Percentiles rank a stretch among this genome's conserved stretches.
Conservation (phyloP, 2,797 vertebrate species). For the Lacerta viridis region DNA sequence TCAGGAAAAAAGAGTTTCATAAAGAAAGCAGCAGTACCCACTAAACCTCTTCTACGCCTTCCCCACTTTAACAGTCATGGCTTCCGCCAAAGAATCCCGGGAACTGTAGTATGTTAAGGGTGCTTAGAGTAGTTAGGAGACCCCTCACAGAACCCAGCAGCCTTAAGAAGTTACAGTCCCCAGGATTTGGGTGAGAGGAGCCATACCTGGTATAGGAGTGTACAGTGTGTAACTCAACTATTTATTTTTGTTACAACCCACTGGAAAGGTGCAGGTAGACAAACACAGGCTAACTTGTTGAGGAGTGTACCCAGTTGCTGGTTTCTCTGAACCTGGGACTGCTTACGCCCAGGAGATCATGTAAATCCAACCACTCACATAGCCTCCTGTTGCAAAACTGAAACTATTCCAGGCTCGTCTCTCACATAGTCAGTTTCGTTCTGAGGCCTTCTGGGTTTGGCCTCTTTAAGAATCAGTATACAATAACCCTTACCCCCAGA, state of each 20-base stretch:
- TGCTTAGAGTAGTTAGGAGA: no score
- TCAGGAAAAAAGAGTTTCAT: neutral
- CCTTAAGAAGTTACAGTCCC: no score
- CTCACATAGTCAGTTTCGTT: neutral
- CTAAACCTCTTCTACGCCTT: no score
- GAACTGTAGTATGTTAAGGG: no score
- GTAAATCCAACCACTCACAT: neutral
- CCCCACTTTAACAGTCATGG: neutral
- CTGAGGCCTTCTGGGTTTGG: neutral
- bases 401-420: neutral
- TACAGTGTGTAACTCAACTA: no score
- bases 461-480: neutral
- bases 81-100: neutral
- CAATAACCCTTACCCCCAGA: neutral
- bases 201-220: no score
- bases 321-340: neutral
- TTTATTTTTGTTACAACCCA: neutral
- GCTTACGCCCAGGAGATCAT: neutral
- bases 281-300: neutral
- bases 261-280: neutral
- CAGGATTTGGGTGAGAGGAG: no score
- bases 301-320: neutral
- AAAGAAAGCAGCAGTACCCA: neutral
- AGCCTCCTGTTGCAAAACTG: neutral
- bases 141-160: no score